Evolutionary conservation across 1,140 invertebrate genomes (phyloP).

Genomic region (Octopus sinensis): DNA sequence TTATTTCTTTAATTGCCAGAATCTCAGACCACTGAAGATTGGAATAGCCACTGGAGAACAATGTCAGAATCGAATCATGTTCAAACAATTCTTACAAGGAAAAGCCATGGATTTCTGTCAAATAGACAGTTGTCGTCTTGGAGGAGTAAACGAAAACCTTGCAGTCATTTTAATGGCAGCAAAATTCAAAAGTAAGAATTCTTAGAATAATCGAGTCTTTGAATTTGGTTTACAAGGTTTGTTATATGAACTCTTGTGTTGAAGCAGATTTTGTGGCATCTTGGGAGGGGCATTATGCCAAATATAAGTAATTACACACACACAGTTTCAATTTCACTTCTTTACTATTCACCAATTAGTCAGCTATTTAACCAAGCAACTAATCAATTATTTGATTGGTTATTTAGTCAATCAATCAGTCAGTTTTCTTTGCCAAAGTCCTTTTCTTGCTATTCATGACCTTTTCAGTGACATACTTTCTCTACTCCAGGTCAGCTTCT

Average conservation of each 20-base stretch:
- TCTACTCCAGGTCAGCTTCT: slow-evolving; percentile 80
- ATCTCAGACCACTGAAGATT: slow-evolving; percentile 69
- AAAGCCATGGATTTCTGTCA: slow-evolving; percentile 82
- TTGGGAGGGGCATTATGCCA: no score
- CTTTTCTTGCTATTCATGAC: no score
- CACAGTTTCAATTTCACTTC: no score
- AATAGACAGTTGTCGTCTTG: slow-evolving; percentile 83
- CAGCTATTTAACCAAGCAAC: no score
- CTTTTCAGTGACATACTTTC: no score
- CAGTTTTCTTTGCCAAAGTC: no score
- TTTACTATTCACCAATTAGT: no score
- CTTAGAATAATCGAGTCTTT: not conserved
- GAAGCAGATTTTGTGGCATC: no score
- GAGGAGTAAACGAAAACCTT: slow-evolving; percentile 81
- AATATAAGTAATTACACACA: no score
- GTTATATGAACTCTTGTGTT: not conserved
- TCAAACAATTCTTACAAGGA: slow-evolving; percentile 84
- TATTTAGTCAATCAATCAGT: no score
- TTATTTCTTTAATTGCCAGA: slow-evolving; percentile 50
- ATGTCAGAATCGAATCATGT: slow-evolving; percentile 86
- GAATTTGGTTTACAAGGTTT: not conserved
- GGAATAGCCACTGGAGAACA: slow-evolving; percentile 88
- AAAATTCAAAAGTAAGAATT: slow-evolving; percentile 57
- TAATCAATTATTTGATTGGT: no score
- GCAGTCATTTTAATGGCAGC: slow-evolving; percentile 85